phyloP scores from a whole-genome alignment of 2,113 vertebrate species.

The Dolichotis patagonum region DNA sequence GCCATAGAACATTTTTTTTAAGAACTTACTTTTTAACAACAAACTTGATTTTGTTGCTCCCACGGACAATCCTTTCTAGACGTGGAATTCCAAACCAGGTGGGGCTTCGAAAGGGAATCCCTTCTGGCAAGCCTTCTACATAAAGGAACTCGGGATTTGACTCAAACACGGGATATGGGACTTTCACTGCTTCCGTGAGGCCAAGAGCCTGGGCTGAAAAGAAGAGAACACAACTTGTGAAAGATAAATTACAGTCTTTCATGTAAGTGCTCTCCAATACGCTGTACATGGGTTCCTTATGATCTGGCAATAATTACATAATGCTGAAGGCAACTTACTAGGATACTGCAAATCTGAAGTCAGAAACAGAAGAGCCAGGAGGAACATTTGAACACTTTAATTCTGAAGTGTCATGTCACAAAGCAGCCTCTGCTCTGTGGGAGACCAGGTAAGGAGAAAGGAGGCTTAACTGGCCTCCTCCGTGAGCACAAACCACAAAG shows the following conservation, averaged over 20 bases:
- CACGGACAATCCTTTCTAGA: constrained; percentile 89
- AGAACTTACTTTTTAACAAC: constrained; percentile 89
- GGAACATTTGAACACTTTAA: not conserved
- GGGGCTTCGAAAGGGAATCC: constrained; percentile 90
- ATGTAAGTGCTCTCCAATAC: not conserved
- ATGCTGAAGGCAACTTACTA: not conserved
- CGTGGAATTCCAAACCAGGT: constrained; percentile 91
- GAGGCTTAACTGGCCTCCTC: not conserved
- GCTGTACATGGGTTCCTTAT: not conserved
- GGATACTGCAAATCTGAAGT: not conserved
- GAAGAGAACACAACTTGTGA: not conserved
- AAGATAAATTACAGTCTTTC: not conserved
- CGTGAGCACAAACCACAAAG: not conserved
- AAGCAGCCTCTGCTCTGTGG: not conserved
- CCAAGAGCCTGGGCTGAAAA: constrained; percentile 87
- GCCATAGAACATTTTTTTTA: no score
- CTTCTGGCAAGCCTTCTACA: constrained; percentile 89
- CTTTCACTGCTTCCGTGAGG: constrained; percentile 86
- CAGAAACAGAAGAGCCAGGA: not conserved
- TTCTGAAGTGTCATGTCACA: not conserved
- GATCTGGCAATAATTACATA: not conserved
- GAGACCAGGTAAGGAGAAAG: not conserved
- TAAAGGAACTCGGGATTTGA: constrained; percentile 85
- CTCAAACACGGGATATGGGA: constrained; percentile 89
- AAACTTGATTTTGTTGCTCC: constrained; percentile 87